Conservation (phyloP, 2,888 invertebrate species). For the Ommatoiulus sabulosus region DNA sequence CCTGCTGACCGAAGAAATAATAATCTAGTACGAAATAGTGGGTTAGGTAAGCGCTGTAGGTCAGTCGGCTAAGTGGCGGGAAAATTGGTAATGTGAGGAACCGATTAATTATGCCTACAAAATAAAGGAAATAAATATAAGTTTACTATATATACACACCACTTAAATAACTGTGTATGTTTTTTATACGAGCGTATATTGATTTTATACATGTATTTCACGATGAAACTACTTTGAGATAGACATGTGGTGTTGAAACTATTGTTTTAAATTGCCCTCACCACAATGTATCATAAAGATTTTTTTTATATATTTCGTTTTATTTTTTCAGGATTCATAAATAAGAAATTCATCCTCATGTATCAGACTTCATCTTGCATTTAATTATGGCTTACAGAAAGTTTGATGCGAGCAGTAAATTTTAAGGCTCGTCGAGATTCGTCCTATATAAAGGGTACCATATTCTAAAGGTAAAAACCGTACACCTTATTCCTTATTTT, state of each 20-base stretch:
- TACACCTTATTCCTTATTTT: too few relatives aligned
- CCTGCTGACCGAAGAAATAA: slow-evolving; percentile 13
- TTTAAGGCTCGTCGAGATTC: background rate
- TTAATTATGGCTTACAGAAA: background rate
- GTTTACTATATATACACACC: too few relatives aligned
- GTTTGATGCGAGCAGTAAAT: background rate
- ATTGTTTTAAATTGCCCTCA: too few relatives aligned
- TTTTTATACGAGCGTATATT: too few relatives aligned
- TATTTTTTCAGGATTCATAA: background rate
- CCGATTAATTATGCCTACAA: slow-evolving; percentile 8
- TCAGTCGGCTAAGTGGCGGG: background rate
- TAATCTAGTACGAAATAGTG: background rate
- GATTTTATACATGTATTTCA: too few relatives aligned
- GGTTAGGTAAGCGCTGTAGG: slow-evolving; percentile 15
- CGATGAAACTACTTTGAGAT: too few relatives aligned
- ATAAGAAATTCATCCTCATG: background rate
- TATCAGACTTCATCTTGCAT: background rate
- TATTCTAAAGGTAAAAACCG: background rate
- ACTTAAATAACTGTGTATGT: too few relatives aligned
- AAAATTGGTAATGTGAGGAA: slow-evolving; percentile 28
- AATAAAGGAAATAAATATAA: background rate
- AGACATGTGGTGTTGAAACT: too few relatives aligned
- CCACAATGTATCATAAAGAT: too few relatives aligned
- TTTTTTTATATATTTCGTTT: background rate
- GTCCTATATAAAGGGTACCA: background rate